Conservation (phyloP, 2,797 vertebrate species). For the Macropodus opercularis region DNA sequence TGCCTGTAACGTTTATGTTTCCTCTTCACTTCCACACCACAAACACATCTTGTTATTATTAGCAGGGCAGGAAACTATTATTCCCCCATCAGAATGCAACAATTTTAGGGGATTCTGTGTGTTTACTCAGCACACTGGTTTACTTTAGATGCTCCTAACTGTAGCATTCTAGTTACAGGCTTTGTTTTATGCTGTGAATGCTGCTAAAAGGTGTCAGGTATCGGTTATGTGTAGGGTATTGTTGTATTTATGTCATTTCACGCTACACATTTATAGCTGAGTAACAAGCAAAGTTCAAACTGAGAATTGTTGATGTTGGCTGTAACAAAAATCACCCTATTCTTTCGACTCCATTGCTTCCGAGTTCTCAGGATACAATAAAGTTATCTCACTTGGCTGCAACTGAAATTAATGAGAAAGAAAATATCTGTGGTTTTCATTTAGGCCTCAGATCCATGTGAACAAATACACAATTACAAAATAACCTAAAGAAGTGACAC, state of each 20-base stretch:
- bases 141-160: neutral
- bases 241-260: neutral
- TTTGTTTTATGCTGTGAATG: no score
- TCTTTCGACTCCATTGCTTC: neutral
- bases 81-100: neutral
- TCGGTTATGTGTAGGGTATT: neutral
- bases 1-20: constrained; percentile 27
- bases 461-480: neutral
- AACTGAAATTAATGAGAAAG: neutral
- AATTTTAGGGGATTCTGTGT: neutral
- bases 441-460: neutral
- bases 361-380: neutral
- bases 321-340: neutral
- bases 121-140: neutral
- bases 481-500: neutral
- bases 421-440: constrained; percentile 1
- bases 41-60: neutral
- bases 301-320: neutral
- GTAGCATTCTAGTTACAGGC: neutral
- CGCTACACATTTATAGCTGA: neutral
- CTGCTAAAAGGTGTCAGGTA: neutral
- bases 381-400: neutral
- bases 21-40: constrained; percentile 21
- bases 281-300: neutral
- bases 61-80: constrained; percentile 10